Evolutionary conservation across 1,140 invertebrate genomes (phyloP).

Genomic region (Drosophila hydei): DNA sequence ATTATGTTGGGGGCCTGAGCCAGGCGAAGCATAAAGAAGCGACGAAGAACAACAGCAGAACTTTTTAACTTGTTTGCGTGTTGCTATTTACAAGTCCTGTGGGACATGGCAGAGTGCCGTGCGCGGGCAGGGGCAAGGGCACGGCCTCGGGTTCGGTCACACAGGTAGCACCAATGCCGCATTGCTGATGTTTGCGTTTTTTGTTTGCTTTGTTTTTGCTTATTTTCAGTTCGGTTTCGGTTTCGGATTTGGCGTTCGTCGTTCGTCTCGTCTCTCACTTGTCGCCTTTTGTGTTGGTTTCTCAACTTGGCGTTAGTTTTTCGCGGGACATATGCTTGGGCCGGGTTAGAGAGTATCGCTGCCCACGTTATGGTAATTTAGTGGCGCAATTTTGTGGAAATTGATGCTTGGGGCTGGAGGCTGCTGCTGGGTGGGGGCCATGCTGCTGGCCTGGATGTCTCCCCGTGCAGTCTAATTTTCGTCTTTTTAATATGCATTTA

Average conservation of each 20-base stretch:
- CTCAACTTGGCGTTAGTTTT: conserved; percentile 2
- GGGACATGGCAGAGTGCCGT: conserved; percentile 45
- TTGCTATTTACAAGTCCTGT: conserved; percentile 83
- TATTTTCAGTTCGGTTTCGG: conserved; percentile 47
- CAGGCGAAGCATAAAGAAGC: conserved; percentile 69
- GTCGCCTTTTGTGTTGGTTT: conserved; percentile 65
- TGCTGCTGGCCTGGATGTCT: neutral
- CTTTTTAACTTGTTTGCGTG: conserved; percentile 83
- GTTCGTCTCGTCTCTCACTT: conserved; percentile 37
- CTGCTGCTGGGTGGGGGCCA: neutral
- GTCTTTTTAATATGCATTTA: conserved; percentile 39
- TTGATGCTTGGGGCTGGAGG: conserved; percentile 52
- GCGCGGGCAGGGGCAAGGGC: neutral
- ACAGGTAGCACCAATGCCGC: conserved; percentile 71
- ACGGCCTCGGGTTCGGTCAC: neutral
- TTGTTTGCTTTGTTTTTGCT: conserved; percentile 31
- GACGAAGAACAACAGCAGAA: conserved; percentile 70
- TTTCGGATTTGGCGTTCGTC: conserved; percentile 22
- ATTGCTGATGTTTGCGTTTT: conserved; percentile 80
- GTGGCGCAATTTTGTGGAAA: conserved; percentile 73
- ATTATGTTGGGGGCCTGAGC: conserved; percentile 76
- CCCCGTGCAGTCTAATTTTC: neutral
- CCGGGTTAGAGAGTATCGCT: conserved; percentile 1
- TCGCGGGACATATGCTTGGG: neutral
- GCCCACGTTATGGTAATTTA: conserved; percentile 74